phyloP scores from a whole-genome alignment of 1,140 invertebrate species.

The Popillia japonica region DNA sequence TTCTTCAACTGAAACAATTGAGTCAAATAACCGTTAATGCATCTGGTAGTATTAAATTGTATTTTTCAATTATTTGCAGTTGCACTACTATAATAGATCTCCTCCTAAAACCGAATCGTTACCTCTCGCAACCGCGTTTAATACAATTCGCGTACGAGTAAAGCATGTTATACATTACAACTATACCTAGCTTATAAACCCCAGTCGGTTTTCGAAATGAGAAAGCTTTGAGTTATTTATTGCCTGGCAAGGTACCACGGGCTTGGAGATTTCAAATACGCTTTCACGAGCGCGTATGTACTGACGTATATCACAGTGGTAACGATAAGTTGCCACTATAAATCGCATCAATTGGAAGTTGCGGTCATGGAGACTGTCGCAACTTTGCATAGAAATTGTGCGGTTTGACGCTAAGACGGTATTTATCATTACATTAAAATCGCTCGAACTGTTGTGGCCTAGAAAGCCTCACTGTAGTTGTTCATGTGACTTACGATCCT shows the following conservation, averaged over 20 bases:
- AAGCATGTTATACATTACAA: neutral
- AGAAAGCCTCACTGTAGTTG: neutral
- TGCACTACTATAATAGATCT: no score
- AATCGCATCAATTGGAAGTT: slow-evolving; percentile 1
- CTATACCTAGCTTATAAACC: no score
- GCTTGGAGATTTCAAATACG: neutral
- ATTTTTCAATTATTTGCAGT: no score
- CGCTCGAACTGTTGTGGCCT: neutral
- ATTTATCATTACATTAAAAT: neutral
- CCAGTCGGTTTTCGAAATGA: neutral
- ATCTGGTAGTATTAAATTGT: no score
- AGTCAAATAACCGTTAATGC: no score
- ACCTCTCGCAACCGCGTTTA: no score
- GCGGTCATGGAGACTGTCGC: neutral
- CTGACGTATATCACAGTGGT: neutral
- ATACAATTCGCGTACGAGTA: neutral
- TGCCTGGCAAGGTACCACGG: neutral
- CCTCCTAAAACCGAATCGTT: no score
- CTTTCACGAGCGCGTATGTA: neutral
- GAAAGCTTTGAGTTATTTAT: neutral
- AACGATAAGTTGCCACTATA: slow-evolving; percentile 1
- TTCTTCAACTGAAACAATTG: no score
- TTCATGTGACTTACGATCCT: neutral
- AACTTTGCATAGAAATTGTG: slow-evolving; percentile 4
- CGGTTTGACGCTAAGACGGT: neutral